Conservation (phyloP, 1,140 invertebrate genomes). For the Neodiprion fabricii region DNA sequence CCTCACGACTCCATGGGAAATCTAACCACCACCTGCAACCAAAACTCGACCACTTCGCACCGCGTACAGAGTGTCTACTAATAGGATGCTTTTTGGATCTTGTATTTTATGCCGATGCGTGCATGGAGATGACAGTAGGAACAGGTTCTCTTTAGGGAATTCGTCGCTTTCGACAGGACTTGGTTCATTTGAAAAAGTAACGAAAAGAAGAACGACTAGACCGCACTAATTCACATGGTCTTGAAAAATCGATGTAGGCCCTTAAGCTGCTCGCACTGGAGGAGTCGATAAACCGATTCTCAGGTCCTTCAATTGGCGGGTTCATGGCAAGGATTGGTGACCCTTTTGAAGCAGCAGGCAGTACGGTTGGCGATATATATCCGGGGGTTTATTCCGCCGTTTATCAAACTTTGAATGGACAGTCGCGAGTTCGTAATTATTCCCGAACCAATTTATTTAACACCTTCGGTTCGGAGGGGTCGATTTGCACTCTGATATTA, state of each 20-base stretch:
- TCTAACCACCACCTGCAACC: conserved; percentile 49
- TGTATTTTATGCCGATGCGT: background rate
- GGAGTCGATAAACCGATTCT: background rate
- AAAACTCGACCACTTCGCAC: conserved; percentile 36
- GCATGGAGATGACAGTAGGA: background rate
- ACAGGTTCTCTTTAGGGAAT: background rate
- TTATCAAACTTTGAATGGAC: conserved; percentile 1
- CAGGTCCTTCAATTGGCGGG: too few relatives aligned
- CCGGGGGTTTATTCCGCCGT: background rate
- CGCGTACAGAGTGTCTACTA: background rate
- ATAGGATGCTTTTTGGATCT: background rate
- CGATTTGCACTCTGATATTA: conserved; percentile 21
- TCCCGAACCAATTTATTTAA: conserved; percentile 1
- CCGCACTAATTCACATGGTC: too few relatives aligned
- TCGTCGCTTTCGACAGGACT: too few relatives aligned
- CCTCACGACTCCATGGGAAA: conserved; percentile 47
- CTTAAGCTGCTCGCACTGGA: background rate
- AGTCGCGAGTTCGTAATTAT: conserved; percentile 7
- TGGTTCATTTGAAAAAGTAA: too few relatives aligned
- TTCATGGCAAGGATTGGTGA: too few relatives aligned
- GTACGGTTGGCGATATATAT: too few relatives aligned
- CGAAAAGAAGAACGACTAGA: too few relatives aligned
- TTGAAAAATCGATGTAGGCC: too few relatives aligned
- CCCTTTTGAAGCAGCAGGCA: too few relatives aligned
- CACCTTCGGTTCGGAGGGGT: background rate